phyloP scores from a whole-genome alignment of 2,888 invertebrate genomes.

The Caenorhabditis panamensis region DNA sequence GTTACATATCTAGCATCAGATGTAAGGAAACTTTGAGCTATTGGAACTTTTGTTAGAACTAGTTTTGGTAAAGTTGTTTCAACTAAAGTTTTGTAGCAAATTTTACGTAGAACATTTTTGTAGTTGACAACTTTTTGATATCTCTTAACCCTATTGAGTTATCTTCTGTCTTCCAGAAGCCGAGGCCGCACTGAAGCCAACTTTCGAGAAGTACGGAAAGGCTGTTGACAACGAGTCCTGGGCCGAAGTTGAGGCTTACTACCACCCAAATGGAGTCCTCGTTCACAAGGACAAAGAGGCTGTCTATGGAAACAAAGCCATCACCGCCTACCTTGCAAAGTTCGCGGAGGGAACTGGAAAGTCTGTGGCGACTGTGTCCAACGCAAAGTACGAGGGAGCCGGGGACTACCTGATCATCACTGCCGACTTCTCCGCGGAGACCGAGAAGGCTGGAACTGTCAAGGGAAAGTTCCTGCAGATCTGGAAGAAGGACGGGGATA shows the following conservation, averaged over 20 bases:
- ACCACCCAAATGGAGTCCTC: constrained; percentile 44
- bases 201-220: constrained; percentile 19
- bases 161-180: constrained; percentile 18
- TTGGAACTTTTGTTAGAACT: no score
- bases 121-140: background rate
- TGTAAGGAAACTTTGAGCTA: no score
- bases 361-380: constrained; percentile 13
- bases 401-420: constrained; percentile 50
- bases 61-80: no score
- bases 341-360: constrained; percentile 46
- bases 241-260: constrained; percentile 31
- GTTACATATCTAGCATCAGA: background rate
- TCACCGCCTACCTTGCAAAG: constrained; percentile 26
- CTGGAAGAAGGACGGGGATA: constrained; percentile 62
- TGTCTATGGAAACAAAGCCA: constrained; percentile 33
- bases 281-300: constrained; percentile 42
- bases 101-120: background rate
- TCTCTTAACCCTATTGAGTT: background rate
- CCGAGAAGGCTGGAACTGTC: constrained; percentile 56
- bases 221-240: constrained; percentile 35
- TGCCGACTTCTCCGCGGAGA: constrained; percentile 51
- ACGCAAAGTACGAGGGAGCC: constrained; percentile 49
- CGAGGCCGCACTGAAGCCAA: constrained; percentile 34
- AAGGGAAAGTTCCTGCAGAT: constrained; percentile 65
- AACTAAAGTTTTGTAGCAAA: no score